These are phyloP conservation scores for Dromius quadrimaculatus DNA, from an alignment of 2,888 invertebrate species.

Conservation along the genomic window DNA sequence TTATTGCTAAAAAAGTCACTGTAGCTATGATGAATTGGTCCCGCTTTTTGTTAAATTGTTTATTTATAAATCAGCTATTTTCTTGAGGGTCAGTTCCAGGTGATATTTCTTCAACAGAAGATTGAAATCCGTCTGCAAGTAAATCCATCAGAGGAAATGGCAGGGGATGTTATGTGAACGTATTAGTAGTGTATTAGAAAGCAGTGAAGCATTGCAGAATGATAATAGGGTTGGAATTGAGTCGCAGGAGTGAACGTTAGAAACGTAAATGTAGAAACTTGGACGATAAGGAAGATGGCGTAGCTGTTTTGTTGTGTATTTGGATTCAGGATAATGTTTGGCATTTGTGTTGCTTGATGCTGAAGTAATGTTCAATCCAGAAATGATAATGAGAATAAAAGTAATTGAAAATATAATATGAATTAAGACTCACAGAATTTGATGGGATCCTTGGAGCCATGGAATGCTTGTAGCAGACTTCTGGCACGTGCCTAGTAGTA, in stretches of 20 bases:
- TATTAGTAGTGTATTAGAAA: conserved; percentile 16
- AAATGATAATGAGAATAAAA: conserved; percentile 20
- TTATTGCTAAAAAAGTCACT: no score
- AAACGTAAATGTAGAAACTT: not conserved
- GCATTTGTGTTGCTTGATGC: conserved; percentile 24
- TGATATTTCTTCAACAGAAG: no score
- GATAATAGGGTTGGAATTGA: conserved; percentile 30
- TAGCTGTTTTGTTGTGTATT: conserved; percentile 1
- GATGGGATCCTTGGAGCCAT: no score
- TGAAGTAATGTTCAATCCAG: conserved; percentile 16
- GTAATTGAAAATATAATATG: conserved; percentile 13
- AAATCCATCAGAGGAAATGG: no score
- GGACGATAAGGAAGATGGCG: conserved; percentile 2
- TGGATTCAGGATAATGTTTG: not conserved
- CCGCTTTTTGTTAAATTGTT: no score
- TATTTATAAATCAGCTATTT: no score
- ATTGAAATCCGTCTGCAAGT: no score
- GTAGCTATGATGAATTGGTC: no score
- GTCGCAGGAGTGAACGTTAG: conserved; percentile 20
- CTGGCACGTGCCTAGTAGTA: no score
- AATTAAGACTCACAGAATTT: no score
- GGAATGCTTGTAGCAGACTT: no score
- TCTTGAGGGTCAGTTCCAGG: no score
- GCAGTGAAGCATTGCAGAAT: conserved; percentile 16
- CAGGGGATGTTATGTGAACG: not conserved